phyloP scores from a whole-genome alignment of 1,140 invertebrate genomes.

The Phymorhynchus buccinoides region DNA sequence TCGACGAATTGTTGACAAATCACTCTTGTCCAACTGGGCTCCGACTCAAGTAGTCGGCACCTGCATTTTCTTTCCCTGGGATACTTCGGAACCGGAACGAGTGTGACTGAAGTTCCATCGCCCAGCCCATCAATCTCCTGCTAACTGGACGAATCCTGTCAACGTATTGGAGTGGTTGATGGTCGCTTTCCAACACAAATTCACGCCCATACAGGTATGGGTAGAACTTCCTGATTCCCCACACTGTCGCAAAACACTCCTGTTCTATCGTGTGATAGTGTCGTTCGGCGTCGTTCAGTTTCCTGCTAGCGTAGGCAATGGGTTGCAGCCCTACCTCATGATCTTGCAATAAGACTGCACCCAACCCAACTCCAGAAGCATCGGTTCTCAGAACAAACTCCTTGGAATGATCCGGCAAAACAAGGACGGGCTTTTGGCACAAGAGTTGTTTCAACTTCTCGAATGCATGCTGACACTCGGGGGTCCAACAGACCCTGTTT shows the following conservation, averaged over 20 bases:
- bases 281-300: slow-evolving; percentile 39
- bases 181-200: slow-evolving; percentile 75
- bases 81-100: too few species aligned
- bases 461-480: too few species aligned
- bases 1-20: too few species aligned
- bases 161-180: slow-evolving; percentile 72
- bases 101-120: slow-evolving; percentile 25
- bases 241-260: slow-evolving; percentile 71
- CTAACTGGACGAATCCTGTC: slow-evolving; percentile 39
- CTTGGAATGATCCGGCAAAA: slow-evolving; percentile 62
- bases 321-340: slow-evolving; percentile 40
- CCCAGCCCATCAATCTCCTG: slow-evolving; percentile 50
- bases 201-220: slow-evolving; percentile 70
- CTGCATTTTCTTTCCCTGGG: too few species aligned
- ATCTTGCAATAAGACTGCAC: slow-evolving; percentile 49
- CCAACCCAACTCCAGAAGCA: slow-evolving; percentile 52
- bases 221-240: slow-evolving; percentile 69
- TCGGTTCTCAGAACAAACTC: slow-evolving; percentile 63
- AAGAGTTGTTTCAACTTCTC: too few species aligned
- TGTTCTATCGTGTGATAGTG: slow-evolving; percentile 70
- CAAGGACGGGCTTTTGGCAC: slow-evolving; percentile 46
- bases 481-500: too few species aligned
- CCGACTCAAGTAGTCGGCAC: too few species aligned
- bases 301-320: slow-evolving; percentile 56
- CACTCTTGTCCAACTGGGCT: too few species aligned